These are phyloP conservation scores for Scrobipalpa atriplicella DNA, from an alignment of 2,888 invertebrate genomes.

Conservation along the genomic window DNA sequence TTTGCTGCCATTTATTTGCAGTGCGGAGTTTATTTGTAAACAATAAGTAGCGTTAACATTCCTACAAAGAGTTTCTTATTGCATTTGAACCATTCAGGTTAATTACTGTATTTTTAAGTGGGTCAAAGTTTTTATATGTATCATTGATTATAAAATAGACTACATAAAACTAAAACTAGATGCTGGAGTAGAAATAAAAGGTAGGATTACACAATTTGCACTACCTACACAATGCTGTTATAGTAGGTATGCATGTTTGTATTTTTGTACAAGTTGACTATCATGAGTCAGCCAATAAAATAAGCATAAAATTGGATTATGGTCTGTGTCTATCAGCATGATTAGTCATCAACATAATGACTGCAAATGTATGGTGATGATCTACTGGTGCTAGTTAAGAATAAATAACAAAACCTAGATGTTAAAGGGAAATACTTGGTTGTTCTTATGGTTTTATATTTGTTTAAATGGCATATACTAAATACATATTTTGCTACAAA, in stretches of 20 bases:
- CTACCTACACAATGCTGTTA: not conserved
- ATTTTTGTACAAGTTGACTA: not conserved
- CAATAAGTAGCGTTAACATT: constrained; percentile 42
- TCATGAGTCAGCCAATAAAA: constrained; percentile 4
- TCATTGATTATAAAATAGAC: too few relatives aligned
- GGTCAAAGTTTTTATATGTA: constrained; percentile 60
- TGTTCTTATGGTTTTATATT: too few relatives aligned
- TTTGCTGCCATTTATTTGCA: constrained; percentile 15
- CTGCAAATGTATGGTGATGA: too few relatives aligned
- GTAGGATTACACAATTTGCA: constrained; percentile 2
- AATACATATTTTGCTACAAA: too few relatives aligned
- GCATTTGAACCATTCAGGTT: constrained; percentile 22
- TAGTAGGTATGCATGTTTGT: not conserved
- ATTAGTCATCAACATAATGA: not conserved
- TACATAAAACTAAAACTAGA: too few relatives aligned
- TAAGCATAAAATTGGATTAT: constrained; percentile 11
- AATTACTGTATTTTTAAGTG: constrained; percentile 42
- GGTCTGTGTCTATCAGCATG: not conserved
- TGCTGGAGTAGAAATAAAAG: not conserved
- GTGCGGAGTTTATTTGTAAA: constrained; percentile 37
- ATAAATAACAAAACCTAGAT: too few relatives aligned
- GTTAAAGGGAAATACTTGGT: too few relatives aligned
- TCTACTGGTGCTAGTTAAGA: too few relatives aligned
- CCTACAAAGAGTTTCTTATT: constrained; percentile 15
- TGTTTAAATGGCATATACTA: too few relatives aligned